These are phyloP conservation scores for Trachymyrmex cornetzi DNA, from an alignment of 1,140 invertebrate genomes.

Conservation along the genomic window DNA sequence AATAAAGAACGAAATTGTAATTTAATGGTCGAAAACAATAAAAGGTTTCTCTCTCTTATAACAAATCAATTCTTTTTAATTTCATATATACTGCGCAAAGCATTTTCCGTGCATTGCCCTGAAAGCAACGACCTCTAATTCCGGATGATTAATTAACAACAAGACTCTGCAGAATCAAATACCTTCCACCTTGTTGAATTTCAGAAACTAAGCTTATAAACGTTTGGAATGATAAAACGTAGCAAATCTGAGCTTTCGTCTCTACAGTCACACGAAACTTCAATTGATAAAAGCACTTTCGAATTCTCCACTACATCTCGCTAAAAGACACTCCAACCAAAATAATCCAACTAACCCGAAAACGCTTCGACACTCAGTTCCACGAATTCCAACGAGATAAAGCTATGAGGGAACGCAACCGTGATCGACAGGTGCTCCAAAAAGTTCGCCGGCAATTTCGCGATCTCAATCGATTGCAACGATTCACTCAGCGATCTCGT, in stretches of 20 bases:
- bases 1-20: background rate
- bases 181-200: conserved; percentile 7
- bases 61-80: conserved; percentile 36
- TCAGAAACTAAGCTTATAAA: conserved; percentile 1
- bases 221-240: background rate
- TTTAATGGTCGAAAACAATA: background rate
- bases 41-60: conserved; percentile 20
- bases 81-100: conserved; percentile 14
- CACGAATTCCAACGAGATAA: background rate
- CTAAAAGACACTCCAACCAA: background rate
- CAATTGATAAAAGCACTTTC: conserved; percentile 16
- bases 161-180: conserved; percentile 44
- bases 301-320: conserved; percentile 16
- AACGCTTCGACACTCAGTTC: conserved; percentile 5
- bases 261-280: conserved; percentile 23
- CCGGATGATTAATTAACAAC: conserved; percentile 51
- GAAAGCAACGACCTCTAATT: conserved; percentile 59
- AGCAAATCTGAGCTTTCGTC: background rate
- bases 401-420: background rate
- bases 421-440: conserved; percentile 16
- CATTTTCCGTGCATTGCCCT: conserved; percentile 40
- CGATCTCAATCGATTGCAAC: background rate
- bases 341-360: conserved; percentile 38
- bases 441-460: conserved; percentile 11
- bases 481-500: background rate